Evolutionary conservation across 2,113 vertebrate genomes (phyloP), one percentile per base, ranked within the genome.

Genomic region (Tychaedon coryphoeus): DNA sequence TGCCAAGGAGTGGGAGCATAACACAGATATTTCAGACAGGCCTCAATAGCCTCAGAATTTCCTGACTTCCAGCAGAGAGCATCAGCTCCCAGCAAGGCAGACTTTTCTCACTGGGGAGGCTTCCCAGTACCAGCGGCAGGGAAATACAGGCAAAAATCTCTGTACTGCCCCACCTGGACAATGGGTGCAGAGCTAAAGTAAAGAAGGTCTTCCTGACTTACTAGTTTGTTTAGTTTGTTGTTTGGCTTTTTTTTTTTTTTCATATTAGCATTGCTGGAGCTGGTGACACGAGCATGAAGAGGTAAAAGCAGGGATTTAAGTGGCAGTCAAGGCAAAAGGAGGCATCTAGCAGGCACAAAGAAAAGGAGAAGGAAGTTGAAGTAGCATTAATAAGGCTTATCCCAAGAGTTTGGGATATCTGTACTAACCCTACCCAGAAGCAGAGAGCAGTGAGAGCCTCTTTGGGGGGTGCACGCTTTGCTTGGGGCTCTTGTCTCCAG

Each of bases 51-150:
- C 43, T 94, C 64, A 69, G 69, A 58, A 71, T 53, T 81, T 28
- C 48, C 61, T 60, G 8, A 67, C 36, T 92, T 87, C 51, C 57
- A 84, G 70, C 61, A 77, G 48, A 75, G 60, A 94, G 19, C 57
- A 51, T 29, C 36, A 57, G 11, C 36, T 85, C 45, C 54, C 85
- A 92, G 53, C 28, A 90, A 74, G 43, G 14, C 38, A 74, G n/a
- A 38, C 4, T 2, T 3, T 1, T 34, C n/a, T 45, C 47, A 17
- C 28, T 70, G 33, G 20, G 26, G 42, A 80, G 6, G 33, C 23
- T 62, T 91, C 38, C 43, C 20, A 33, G 38, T 45, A 56, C 10
- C 8, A 71, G 47, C 29, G 42, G 42, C 25, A 80, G 40, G 18
- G 17, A 88, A 90, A 88, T 20, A 26, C 2, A 14, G 8, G 7